Base-by-base conservation (phyloP, 2,113 vertebrate species). In the Phrynosoma platyrhinos region DNA sequence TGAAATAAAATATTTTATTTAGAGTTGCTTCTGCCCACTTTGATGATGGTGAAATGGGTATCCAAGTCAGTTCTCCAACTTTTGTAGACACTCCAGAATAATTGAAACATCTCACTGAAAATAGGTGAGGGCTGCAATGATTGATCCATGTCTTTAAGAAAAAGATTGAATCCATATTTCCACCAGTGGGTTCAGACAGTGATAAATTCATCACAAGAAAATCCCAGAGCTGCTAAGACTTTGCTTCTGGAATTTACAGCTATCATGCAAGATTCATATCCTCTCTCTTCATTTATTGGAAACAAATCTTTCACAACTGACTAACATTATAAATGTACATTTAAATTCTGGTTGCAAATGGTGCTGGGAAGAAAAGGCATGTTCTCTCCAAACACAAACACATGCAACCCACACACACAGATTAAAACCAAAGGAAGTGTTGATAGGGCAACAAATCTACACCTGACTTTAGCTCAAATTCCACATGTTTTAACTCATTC, bases 141-240 rank as follows among this genome's bases (percentile, higher is more conserved):
- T 94, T 94, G 95, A 97, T 96, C 85, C 84, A 83, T 90, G 76
- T 92, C 96, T 96, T 95, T 95, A 95, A 95, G 90, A 85, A 93
- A 94, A 95, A 96, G 94, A 95, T 58, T 91, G 92, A 89, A 94
- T 92, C 87, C 62, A 76, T 96, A 96, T 96, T 95, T 97, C 88
- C 90, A 95, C 47, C 53, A 47, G 32, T 47, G 69, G 62, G 62
- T 93, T 94, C 77, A 88, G 95, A 95, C 95, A 84, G 42, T 94
- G 95, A 96, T 95, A 89, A 94, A 96, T 96, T 96, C 94, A 95
- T 95, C 0, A 9, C 86, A 92, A 79, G 5, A 87, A 90, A 88
- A 82, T 52, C 69, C 90, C 87, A 83, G 1, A 21, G 89, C 89
- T 75, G 2, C 89, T 91, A 91, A 92, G 89, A 78, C 80, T 92